These are phyloP conservation scores for Cremastinae sp. DNA, from an alignment of 2,888 invertebrate genomes.

Conservation along the genomic window DNA sequence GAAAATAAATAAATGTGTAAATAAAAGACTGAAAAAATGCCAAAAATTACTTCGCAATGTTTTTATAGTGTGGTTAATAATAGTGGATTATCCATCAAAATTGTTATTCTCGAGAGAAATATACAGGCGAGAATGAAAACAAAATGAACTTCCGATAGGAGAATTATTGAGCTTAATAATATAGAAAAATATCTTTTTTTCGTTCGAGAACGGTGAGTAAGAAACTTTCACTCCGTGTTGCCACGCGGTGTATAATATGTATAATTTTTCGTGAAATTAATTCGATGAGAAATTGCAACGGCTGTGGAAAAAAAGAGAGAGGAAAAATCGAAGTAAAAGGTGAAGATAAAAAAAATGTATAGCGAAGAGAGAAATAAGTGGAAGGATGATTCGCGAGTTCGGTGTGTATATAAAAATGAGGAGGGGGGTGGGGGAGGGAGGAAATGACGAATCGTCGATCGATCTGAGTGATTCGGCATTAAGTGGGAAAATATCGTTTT, in stretches of 20 bases:
- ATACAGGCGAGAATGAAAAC: too few relatives aligned
- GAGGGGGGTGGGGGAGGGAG: too few relatives aligned
- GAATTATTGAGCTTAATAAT: neutral
- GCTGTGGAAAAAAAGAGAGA: neutral
- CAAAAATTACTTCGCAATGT: too few relatives aligned
- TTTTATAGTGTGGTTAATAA: too few relatives aligned
- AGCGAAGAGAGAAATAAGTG: too few relatives aligned
- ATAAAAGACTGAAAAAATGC: too few relatives aligned
- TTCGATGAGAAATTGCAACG: constrained; percentile 4
- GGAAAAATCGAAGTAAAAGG: neutral
- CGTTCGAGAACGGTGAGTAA: neutral
- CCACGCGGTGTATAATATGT: neutral
- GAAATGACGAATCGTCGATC: constrained; percentile 2
- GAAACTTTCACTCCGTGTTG: constrained; percentile 20
- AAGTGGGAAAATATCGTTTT: constrained; percentile 1
- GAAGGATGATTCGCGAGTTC: neutral
- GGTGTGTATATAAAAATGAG: neutral
- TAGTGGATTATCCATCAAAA: too few relatives aligned
- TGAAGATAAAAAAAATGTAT: neutral
- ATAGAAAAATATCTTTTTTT: constrained; percentile 1
- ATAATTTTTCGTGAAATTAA: constrained; percentile 2
- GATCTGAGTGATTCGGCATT: neutral
- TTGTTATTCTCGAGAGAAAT: too few relatives aligned
- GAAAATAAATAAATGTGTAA: too few relatives aligned
- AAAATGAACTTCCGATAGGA: constrained; percentile 9